Evolutionary conservation across 2,888 invertebrate genomes (phyloP), one percentile per base, ranked within the genome.

Genomic region (Camponotus fellah): DNA sequence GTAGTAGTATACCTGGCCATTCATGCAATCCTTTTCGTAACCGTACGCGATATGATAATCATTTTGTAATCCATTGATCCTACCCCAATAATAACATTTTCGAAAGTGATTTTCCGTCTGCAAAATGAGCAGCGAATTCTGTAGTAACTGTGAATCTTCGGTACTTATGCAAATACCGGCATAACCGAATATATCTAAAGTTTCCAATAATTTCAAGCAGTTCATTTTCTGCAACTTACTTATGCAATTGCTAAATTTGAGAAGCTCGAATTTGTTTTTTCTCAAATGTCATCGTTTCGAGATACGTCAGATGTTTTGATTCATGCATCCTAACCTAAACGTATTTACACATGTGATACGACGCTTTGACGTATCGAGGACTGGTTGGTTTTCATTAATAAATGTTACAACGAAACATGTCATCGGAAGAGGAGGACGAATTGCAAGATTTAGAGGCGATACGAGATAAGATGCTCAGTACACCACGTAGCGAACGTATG

Each of bases 41-140:
- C 99, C 98, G 92, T 97, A 98, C 2, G 98, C 97, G 85, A 99
- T 96, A 92, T 97, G 98, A 94, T 99, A 99, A 94, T 98, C 98
- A 26, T 96, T 96, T 87, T 97, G 96, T 0, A 96, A 95, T 1
- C 98, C 98, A 88, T 96, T 96, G 75, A 99, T 97, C 93, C 97
- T 97, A 0, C 98, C 99, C 98, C 98, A 98, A 92, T 98, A 98
- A 92, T 97, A 98, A 76, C 98, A 96, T 93, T 97, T 96, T 21
- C 96, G 95, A 94, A 98, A 98, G 94, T 98, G 98, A 95, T 98
- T 98, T 93, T 98, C 98, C 87, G 97, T 96, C 95, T 98, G 97
- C 58, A 98, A 95, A 81, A 98, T 95, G 0, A 97, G 95, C 5
- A 99, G 95, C 0, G 98, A 98, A 93, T 97, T 98, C 92, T 97